Evolutionary conservation across 1,140 invertebrate species (phyloP).

Genomic region (Oedothorax gibbosus): DNA sequence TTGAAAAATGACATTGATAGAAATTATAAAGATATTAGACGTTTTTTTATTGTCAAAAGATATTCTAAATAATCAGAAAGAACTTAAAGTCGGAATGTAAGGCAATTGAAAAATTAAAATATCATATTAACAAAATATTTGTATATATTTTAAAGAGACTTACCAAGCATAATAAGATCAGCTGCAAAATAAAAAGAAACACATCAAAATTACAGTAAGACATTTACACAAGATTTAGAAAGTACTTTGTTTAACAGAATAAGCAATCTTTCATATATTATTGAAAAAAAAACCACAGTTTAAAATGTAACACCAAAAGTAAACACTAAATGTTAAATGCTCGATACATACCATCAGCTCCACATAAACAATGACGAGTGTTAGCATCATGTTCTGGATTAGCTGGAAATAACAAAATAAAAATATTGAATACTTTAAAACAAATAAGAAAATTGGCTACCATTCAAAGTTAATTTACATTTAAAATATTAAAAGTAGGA

Average conservation of each 20-base stretch:
- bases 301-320: no score
- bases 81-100: no score
- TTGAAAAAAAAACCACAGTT: background rate
- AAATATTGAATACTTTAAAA: constrained; percentile 65
- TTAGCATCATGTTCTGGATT: constrained; percentile 98
- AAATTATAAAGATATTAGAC: background rate
- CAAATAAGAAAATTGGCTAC: background rate
- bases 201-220: constrained; percentile 11
- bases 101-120: no score
- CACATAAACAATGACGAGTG: constrained; percentile 96
- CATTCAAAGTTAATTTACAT: background rate
- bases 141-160: constrained; percentile 73
- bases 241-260: background rate
- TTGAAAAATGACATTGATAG: background rate
- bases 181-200: constrained; percentile 51
- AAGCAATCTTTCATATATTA: background rate
- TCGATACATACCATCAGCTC: constrained; percentile 79
- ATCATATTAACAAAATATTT: no score
- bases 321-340: background rate
- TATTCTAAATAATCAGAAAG: no score
- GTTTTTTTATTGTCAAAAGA: background rate
- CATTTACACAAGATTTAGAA: background rate
- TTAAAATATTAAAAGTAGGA: background rate
- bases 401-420: constrained; percentile 73
- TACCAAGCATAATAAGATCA: constrained; percentile 65